phyloP scores from a whole-genome alignment of 2,113 vertebrate species.

The Zonotrichia leucophrys region DNA sequence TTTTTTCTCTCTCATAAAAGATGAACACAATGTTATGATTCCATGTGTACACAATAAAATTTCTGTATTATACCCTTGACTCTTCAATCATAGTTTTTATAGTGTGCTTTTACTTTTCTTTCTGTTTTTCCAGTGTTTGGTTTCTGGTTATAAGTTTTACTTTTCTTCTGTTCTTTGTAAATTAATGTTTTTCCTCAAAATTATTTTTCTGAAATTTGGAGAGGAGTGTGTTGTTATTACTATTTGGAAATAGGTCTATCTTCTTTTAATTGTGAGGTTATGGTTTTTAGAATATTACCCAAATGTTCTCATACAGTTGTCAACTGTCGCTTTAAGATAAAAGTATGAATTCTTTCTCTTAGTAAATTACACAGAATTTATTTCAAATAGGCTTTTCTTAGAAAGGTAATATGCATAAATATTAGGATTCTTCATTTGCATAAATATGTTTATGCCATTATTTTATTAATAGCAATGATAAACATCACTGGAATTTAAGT shows the following conservation, averaged over 20 bases:
- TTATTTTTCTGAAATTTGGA: not conserved
- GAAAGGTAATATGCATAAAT: not conserved
- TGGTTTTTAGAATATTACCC: not conserved
- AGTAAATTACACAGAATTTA: not conserved
- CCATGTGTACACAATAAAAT: not conserved
- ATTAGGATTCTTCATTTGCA: not conserved
- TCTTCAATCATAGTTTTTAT: not conserved
- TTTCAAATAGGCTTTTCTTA: not conserved
- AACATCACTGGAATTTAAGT: not conserved
- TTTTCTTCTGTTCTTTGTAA: not conserved
- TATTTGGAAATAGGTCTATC: not conserved
- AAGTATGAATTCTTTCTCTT: not conserved
- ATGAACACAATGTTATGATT: not conserved
- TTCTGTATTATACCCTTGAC: not conserved
- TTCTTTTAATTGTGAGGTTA: not conserved
- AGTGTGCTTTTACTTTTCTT: not conserved
- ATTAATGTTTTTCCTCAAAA: not conserved
- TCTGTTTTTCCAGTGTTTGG: not conserved
- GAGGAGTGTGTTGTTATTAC: not conserved
- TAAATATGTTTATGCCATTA: not conserved
- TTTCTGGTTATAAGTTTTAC: not conserved
- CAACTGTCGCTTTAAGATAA: not conserved
- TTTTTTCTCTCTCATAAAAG: not conserved
- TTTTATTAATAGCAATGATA: not conserved
- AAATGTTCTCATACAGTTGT: not conserved